Percentiles rank a stretch among this genome's conserved stretches.
Conservation (phyloP, 2,113 vertebrate genomes). For the Sphyrna mokarran region DNA sequence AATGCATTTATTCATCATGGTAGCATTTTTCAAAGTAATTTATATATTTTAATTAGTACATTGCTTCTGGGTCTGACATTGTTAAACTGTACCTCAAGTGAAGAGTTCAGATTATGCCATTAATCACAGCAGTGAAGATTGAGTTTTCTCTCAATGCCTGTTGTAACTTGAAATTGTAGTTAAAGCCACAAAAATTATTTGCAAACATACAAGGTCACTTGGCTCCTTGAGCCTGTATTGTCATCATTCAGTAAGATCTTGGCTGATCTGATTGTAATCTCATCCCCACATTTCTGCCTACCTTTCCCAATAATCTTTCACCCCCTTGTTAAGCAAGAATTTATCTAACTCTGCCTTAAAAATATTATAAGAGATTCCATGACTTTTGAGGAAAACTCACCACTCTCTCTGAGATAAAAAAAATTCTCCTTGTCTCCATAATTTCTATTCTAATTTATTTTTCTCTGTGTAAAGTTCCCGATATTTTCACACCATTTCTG, state of each 20-base stretch:
- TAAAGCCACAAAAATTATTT: not conserved
- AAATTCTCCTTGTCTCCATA: no score
- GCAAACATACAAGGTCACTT: no score
- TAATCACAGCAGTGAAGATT: not conserved
- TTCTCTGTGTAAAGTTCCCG: not conserved
- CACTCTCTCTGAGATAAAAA: no score
- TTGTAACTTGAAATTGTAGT: not conserved
- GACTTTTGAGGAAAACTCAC: no score
- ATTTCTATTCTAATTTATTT: not conserved
- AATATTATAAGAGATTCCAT: no score
- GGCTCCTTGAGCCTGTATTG: no score
- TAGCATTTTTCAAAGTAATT: not conserved
- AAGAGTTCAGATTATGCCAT: constrained; percentile 5
- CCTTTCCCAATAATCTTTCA: no score
- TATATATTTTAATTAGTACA: not conserved
- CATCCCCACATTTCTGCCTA: no score
- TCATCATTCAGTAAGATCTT: no score
- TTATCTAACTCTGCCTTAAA: no score
- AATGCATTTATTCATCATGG: not conserved
- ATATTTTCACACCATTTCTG: not conserved
- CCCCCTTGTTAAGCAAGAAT: no score
- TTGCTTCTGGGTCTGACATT: not conserved
- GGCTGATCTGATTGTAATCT: no score
- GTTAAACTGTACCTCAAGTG: not conserved
- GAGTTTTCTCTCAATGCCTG: not conserved